phyloP scores from a whole-genome alignment of 2,113 vertebrate genomes.

The Petaurus breviceps region DNA sequence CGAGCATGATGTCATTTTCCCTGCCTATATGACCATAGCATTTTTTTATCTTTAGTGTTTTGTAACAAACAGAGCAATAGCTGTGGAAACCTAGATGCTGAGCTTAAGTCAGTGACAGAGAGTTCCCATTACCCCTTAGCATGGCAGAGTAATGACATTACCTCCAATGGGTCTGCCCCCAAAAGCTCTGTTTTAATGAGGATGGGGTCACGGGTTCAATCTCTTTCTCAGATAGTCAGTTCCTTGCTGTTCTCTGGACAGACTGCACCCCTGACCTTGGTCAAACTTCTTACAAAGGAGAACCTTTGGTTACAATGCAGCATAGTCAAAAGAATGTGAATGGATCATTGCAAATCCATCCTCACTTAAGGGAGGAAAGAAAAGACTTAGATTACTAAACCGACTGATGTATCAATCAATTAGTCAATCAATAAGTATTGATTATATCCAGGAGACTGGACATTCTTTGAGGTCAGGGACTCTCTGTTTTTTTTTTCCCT shows the following conservation, averaged over 20 bases:
- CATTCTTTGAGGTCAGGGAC: background rate
- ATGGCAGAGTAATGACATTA: constrained; percentile 70
- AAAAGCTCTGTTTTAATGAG: background rate
- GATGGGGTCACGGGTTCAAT: background rate
- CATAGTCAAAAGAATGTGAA: background rate
- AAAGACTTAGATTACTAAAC: background rate
- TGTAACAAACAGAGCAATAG: constrained; percentile 84
- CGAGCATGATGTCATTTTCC: constrained; percentile 84
- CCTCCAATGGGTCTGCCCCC: constrained; percentile 10
- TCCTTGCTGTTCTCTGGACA: background rate
- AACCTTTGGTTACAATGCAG: background rate
- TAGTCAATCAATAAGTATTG: background rate
- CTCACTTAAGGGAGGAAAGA: background rate
- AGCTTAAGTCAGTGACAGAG: constrained; percentile 74
- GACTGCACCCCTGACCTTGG: background rate
- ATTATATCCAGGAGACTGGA: background rate
- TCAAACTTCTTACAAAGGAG: background rate
- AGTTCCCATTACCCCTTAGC: constrained; percentile 71
- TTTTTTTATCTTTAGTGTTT: constrained; percentile 78
- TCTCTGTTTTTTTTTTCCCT: background rate
- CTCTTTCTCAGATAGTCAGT: background rate
- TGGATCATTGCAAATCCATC: background rate
- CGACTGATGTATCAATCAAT: background rate
- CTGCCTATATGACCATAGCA: constrained; percentile 82
- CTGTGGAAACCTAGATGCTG: constrained; percentile 80